Evolutionary conservation across 1,140 invertebrate genomes (phyloP).

Genomic region (Brachionus rubens): DNA sequence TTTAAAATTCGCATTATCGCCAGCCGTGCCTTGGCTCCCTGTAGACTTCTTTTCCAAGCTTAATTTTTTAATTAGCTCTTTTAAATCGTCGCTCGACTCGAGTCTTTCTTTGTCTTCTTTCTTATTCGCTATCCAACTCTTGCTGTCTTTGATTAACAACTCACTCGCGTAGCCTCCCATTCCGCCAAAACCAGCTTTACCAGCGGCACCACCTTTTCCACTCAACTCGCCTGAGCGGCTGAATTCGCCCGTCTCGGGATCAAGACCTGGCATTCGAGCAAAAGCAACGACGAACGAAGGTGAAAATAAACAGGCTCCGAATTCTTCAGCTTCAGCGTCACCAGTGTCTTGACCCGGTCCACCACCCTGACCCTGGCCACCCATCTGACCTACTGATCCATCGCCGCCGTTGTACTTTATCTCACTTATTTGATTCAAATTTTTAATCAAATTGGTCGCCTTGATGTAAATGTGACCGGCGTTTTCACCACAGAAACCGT

Average conservation of each 20-base stretch:
- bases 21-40: background rate
- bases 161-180: constrained; percentile 4
- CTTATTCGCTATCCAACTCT: background rate
- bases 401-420: background rate
- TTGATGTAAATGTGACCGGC: constrained; percentile 25
- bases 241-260: constrained; percentile 22
- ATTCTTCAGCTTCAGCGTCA: background rate
- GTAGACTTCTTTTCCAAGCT: background rate
- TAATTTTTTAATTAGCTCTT: background rate
- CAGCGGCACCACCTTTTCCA: background rate
- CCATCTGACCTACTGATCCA: background rate
- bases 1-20: background rate
- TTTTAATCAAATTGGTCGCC: background rate
- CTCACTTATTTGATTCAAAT: background rate
- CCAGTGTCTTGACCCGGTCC: background rate
- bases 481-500: constrained; percentile 19
- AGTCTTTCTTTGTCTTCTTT: background rate
- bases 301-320: background rate
- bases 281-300: background rate
- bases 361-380: background rate
- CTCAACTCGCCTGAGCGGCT: background rate
- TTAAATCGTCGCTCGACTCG: background rate
- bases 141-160: constrained; percentile 12
- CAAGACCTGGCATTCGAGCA: background rate
- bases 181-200: background rate